Conservation (phyloP, 1,140 invertebrate genomes). For the Drosophila hydei region DNA sequence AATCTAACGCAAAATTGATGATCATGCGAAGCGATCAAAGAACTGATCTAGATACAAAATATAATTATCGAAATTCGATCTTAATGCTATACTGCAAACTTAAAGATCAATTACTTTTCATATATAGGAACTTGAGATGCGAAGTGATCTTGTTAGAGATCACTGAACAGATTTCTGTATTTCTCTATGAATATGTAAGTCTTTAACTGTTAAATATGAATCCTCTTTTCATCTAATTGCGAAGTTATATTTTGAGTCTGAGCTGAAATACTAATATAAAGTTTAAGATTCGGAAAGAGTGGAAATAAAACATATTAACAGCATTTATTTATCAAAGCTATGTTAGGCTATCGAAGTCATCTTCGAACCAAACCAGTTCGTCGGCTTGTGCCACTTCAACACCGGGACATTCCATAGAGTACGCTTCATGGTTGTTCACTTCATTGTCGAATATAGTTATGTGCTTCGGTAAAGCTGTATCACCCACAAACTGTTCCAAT, state of each 20-base stretch:
- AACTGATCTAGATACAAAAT: too few species aligned
- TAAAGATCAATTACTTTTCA: too few species aligned
- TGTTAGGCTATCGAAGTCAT: conserved; percentile 14
- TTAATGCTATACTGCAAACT: too few species aligned
- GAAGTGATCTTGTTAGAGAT: too few species aligned
- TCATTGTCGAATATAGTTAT: conserved; percentile 36
- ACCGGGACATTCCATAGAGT: conserved; percentile 20
- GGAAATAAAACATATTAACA: not conserved
- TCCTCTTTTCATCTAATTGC: too few species aligned
- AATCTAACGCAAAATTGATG: not conserved
- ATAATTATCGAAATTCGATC: too few species aligned
- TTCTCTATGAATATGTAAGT: too few species aligned
- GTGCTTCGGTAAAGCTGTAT: conserved; percentile 23
- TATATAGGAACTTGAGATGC: too few species aligned
- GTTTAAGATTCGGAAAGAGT: not conserved
- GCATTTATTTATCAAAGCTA: conserved; percentile 1
- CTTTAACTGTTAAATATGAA: too few species aligned
- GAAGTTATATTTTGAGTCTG: too few species aligned
- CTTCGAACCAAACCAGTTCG: conserved; percentile 23
- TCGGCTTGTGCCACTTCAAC: conserved; percentile 17
- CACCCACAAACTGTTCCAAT: conserved; percentile 34
- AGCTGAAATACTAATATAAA: too few species aligned
- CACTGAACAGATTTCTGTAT: too few species aligned
- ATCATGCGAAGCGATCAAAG: not conserved
- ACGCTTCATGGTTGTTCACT: conserved; percentile 20